These are phyloP conservation scores for Nymphalis urticae DNA, from an alignment of 2,888 invertebrate genomes.

Conservation along the genomic window DNA sequence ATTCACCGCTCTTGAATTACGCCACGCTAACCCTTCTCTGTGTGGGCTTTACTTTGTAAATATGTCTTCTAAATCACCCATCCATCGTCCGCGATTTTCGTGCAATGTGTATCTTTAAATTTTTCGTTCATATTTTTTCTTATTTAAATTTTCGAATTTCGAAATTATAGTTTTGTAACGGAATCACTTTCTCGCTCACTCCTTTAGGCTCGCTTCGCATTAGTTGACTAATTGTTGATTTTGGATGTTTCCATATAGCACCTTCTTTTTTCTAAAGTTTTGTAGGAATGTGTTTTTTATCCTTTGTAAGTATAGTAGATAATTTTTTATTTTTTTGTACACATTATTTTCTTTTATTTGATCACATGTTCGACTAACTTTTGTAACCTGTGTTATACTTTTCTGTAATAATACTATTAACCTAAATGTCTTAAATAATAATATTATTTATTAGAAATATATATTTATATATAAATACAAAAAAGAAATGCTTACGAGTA, in stretches of 20 bases:
- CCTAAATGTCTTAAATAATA: neutral
- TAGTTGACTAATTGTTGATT: constrained; percentile 29
- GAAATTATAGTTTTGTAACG: constrained; percentile 52
- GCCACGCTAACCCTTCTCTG: constrained; percentile 74
- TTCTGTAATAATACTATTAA: neutral
- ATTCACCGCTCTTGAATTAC: constrained; percentile 70
- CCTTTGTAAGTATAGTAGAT: neutral
- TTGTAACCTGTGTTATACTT: neutral
- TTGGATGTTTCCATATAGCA: constrained; percentile 20
- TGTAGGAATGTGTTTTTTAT: constrained; percentile 7
- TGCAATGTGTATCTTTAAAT: constrained; percentile 36
- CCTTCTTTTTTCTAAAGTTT: constrained; percentile 6
- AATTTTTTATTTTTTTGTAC: too few species aligned
- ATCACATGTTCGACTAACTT: constrained; percentile 3
- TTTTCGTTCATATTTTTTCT: constrained; percentile 34
- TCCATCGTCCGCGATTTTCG: constrained; percentile 51
- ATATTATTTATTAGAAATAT: neutral
- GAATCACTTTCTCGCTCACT: constrained; percentile 48
- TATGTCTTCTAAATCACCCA: constrained; percentile 70
- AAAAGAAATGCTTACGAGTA: too few species aligned
- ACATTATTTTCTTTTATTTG: too few species aligned
- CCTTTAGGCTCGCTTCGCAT: constrained; percentile 40
- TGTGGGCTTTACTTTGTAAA: constrained; percentile 75
- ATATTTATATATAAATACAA: too few species aligned
- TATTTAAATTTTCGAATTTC: constrained; percentile 50